A percentile compares a stretch with the other conserved stretches of the same genome.
phyloP scores from a whole-genome alignment of 2,113 vertebrate genomes.

The Tachysurus fulvidraco region DNA sequence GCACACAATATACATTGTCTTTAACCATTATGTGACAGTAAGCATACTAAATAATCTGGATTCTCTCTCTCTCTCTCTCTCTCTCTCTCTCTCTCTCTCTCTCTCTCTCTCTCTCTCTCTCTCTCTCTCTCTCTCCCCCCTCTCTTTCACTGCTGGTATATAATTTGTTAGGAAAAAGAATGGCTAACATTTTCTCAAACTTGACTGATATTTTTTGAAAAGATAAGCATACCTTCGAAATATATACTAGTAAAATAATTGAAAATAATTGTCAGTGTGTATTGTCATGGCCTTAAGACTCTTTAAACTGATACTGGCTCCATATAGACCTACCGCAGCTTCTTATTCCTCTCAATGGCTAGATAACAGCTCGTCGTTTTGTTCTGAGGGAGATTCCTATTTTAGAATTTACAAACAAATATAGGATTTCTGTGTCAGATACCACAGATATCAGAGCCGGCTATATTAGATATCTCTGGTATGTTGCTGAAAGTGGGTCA shows the following conservation, averaged over 20 bases:
- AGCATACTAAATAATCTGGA: too few relatives aligned
- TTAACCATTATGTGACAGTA: too few relatives aligned
- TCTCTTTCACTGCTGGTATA: neutral
- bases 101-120: too few relatives aligned
- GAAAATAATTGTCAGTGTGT: neutral
- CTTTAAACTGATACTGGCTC: too few relatives aligned
- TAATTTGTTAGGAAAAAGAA: constrained; percentile 13
- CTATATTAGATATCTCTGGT: constrained; percentile 25
- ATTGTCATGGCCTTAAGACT: too few relatives aligned
- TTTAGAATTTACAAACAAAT: constrained; percentile 28
- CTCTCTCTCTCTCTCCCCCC: too few relatives aligned
- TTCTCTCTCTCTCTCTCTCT: too few relatives aligned
- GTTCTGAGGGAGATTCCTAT: constrained; percentile 4
- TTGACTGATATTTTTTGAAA: constrained; percentile 37
- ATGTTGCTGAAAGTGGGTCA: constrained; percentile 19
- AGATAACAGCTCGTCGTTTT: constrained; percentile 11
- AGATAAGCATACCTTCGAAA: constrained; percentile 44
- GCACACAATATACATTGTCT: too few relatives aligned
- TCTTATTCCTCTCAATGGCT: neutral
- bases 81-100: too few relatives aligned
- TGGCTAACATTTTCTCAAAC: constrained; percentile 24
- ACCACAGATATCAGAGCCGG: neutral
- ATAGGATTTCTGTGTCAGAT: constrained; percentile 18
- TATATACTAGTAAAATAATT: constrained; percentile 36
- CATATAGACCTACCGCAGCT: neutral